Percentiles rank a stretch among this genome's conserved stretches.
These are phyloP conservation scores for Morbakka virulenta DNA, from an alignment of 30 jellyfish, hydroid and myxozoan genomes.

Conservation along the genomic window DNA sequence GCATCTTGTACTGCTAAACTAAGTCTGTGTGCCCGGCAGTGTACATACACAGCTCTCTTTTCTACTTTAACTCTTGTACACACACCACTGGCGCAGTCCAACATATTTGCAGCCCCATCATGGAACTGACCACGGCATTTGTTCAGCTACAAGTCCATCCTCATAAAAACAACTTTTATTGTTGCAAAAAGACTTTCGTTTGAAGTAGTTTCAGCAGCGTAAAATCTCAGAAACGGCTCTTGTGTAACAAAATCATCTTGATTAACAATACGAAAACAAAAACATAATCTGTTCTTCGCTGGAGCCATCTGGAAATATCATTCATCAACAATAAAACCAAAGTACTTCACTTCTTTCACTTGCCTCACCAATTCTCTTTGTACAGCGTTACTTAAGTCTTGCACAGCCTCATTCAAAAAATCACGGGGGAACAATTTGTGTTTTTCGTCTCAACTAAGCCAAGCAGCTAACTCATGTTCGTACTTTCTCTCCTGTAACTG, in stretches of 20 bases:
- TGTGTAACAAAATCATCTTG: background rate
- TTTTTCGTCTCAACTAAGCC: conserved; percentile 46
- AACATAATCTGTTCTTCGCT: conserved; percentile 39
- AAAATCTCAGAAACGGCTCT: conserved; percentile 2
- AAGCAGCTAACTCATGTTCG: conserved; percentile 40
- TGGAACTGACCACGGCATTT: conserved; percentile 18
- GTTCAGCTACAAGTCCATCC: background rate
- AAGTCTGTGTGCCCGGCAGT: background rate
- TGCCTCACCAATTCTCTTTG: conserved; percentile 39
- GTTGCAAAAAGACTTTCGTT: background rate
- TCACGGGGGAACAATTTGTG: conserved; percentile 41
- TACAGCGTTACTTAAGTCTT: conserved; percentile 41
- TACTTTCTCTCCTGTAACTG: conserved; percentile 38
- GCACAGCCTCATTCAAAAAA: conserved; percentile 25
- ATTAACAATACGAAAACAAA: conserved; percentile 14
- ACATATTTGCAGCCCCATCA: conserved; percentile 37
- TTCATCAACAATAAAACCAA: conserved; percentile 39
- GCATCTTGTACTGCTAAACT: background rate
- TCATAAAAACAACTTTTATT: conserved; percentile 1
- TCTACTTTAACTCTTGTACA: background rate
- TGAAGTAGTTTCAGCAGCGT: conserved; percentile 19
- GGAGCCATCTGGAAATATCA: conserved; percentile 29
- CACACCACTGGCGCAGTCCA: background rate
- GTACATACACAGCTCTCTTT: background rate
- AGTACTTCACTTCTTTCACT: conserved; percentile 45